phyloP scores from a whole-genome alignment of 2,888 invertebrate genomes.

The Beris morrisii region DNA sequence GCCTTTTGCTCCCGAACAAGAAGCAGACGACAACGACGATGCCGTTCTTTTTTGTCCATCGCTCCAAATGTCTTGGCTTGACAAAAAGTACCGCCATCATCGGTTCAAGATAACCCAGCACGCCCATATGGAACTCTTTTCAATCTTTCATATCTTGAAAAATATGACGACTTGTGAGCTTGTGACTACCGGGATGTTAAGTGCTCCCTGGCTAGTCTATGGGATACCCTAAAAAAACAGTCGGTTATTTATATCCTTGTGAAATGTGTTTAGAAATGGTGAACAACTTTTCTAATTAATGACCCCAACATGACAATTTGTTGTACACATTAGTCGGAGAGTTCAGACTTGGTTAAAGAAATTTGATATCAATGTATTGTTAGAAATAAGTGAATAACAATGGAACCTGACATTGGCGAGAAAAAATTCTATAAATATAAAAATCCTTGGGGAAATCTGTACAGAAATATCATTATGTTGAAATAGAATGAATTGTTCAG shows the following conservation, averaged over 20 bases:
- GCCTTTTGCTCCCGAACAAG: conserved; percentile 23
- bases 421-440: too few relatives aligned
- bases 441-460: too few relatives aligned
- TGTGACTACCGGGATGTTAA: conserved; percentile 18
- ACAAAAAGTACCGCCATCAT: conserved; percentile 17
- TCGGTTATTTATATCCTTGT: conserved; percentile 18
- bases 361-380: too few relatives aligned
- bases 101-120: conserved; percentile 5
- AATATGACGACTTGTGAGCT: conserved; percentile 6
- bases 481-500: too few relatives aligned
- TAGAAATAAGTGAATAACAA: too few relatives aligned
- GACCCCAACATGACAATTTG: too few relatives aligned
- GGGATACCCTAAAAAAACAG: too few relatives aligned
- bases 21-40: background rate
- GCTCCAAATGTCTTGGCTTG: conserved; percentile 9
- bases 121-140: conserved; percentile 17
- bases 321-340: too few relatives aligned
- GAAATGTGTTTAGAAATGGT: conserved; percentile 6
- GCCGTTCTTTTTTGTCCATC: background rate
- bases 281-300: background rate
- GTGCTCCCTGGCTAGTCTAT: background rate
- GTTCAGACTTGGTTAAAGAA: too few relatives aligned
- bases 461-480: too few relatives aligned
- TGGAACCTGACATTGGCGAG: too few relatives aligned
- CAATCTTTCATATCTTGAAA: background rate